Evolutionary conservation across 2,888 invertebrate genomes (phyloP).

Genomic region (Drosophila setosimentum): DNA sequence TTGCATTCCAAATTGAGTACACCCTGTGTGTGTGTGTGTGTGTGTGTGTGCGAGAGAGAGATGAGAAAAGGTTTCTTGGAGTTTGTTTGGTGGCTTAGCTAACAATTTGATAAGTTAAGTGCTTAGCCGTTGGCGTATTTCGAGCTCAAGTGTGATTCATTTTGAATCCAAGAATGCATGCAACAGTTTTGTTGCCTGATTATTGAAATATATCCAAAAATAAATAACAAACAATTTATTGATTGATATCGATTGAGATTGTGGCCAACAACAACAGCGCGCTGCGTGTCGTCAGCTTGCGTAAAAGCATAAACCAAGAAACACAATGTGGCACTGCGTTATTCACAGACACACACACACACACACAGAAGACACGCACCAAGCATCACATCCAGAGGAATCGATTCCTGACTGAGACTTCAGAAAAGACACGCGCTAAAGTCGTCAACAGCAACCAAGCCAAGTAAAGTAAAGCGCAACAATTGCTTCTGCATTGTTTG

Average conservation of each 20-base stretch:
- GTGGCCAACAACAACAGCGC: constrained; percentile 35
- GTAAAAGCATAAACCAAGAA: constrained; percentile 5
- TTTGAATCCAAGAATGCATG: constrained; percentile 27
- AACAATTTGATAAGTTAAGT: constrained; percentile 34
- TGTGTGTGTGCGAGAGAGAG: no score
- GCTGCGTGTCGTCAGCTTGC: constrained; percentile 44
- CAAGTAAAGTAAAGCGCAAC: constrained; percentile 64
- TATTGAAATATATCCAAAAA: neutral
- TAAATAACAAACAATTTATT: constrained; percentile 48
- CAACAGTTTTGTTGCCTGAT: constrained; percentile 46
- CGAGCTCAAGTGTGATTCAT: constrained; percentile 18
- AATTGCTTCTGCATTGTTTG: constrained; percentile 44
- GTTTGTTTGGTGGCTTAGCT: constrained; percentile 18
- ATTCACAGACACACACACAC: neutral
- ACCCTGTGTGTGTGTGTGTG: neutral
- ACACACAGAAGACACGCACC: neutral
- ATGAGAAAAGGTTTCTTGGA: constrained; percentile 1
- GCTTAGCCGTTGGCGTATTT: constrained; percentile 12
- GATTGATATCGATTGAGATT: constrained; percentile 73
- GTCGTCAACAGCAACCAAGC: constrained; percentile 14
- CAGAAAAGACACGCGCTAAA: constrained; percentile 42
- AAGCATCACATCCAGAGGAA: neutral
- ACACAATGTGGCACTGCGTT: constrained; percentile 10
- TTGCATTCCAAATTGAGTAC: neutral
- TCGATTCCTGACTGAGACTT: constrained; percentile 49